A percentile compares a stretch with the other conserved stretches of the same genome.
Conservation (phyloP, 2,888 invertebrate genomes). For the Hololepta plana region DNA sequence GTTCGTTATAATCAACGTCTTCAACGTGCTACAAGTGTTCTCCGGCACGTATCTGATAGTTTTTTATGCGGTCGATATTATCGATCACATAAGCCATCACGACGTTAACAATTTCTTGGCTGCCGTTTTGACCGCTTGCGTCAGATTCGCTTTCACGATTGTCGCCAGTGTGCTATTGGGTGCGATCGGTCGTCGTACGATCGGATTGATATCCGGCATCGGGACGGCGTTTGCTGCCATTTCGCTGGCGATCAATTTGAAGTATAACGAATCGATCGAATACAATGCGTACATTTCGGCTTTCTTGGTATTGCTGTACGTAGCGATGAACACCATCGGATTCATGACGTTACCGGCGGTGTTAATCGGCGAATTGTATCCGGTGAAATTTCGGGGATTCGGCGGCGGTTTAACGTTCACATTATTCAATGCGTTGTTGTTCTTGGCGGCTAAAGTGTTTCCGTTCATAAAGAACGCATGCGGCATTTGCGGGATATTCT, state of each 20-base stretch:
- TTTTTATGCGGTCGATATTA: slow-evolving; percentile 61
- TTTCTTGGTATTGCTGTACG: slow-evolving; percentile 42
- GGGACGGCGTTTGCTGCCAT: slow-evolving; percentile 49
- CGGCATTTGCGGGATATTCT: slow-evolving; percentile 50
- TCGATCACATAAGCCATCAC: slow-evolving; percentile 34
- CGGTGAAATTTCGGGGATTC: slow-evolving; percentile 52
- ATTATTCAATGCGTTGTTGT: slow-evolving; percentile 48
- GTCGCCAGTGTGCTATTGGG: slow-evolving; percentile 46
- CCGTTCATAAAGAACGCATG: slow-evolving; percentile 38
- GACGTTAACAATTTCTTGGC: slow-evolving; percentile 32
- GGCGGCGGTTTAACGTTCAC: slow-evolving; percentile 58
- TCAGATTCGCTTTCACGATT: slow-evolving; percentile 44
- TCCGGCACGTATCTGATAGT: slow-evolving; percentile 63
- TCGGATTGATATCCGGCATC: slow-evolving; percentile 46
- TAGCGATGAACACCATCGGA: slow-evolving; percentile 54
- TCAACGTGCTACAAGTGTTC: slow-evolving; percentile 52
- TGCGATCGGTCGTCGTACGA: slow-evolving; percentile 41
- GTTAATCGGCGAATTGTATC: slow-evolving; percentile 58
- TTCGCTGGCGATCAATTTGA: slow-evolving; percentile 35
- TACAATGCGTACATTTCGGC: slow-evolving; percentile 24
- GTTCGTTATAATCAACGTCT: slow-evolving; percentile 49
- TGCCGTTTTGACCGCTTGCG: slow-evolving; percentile 50
- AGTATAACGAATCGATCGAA: no score
- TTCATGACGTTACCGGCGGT: slow-evolving; percentile 58
- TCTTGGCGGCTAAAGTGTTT: slow-evolving; percentile 50